Evolutionary conservation across 2,797 vertebrate genomes (phyloP).

Genomic region (Podarcis lilfordi): DNA sequence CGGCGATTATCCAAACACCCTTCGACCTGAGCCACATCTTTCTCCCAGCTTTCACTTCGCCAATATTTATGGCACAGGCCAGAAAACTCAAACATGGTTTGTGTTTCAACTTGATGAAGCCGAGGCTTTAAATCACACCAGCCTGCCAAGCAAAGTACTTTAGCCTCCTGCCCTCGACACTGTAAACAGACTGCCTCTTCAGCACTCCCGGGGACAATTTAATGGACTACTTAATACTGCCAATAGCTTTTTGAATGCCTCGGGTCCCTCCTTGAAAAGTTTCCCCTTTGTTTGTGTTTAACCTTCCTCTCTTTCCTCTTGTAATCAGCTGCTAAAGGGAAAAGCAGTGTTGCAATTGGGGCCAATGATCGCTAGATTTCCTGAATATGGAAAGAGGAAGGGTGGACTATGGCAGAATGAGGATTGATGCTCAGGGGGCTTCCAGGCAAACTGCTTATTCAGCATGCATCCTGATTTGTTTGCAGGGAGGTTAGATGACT

Average conservation of each 20-base stretch:
- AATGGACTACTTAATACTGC: slow-evolving; percentile 44
- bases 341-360: neutral
- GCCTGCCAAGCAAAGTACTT: slow-evolving; percentile 48
- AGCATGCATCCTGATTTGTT: too few species aligned
- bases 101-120: slow-evolving; percentile 42
- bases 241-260: neutral
- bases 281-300: neutral
- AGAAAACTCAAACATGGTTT: slow-evolving; percentile 34
- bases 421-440: neutral
- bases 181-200: neutral
- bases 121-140: slow-evolving; percentile 39
- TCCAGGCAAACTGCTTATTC: too few species aligned
- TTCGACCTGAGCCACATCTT: neutral
- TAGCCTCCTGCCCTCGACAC: slow-evolving; percentile 40
- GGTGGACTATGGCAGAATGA: too few species aligned
- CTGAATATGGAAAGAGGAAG: neutral
- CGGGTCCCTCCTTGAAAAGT: neutral
- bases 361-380: neutral
- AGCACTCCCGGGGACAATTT: slow-evolving; percentile 10
- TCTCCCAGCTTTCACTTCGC: neutral
- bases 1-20: accelerated
- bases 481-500: too few species aligned
- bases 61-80: slow-evolving; percentile 3
- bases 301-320: neutral
- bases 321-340: neutral